Base-by-base conservation (phyloP, 2,888 invertebrate species). In the Aleiodes testaceus region DNA sequence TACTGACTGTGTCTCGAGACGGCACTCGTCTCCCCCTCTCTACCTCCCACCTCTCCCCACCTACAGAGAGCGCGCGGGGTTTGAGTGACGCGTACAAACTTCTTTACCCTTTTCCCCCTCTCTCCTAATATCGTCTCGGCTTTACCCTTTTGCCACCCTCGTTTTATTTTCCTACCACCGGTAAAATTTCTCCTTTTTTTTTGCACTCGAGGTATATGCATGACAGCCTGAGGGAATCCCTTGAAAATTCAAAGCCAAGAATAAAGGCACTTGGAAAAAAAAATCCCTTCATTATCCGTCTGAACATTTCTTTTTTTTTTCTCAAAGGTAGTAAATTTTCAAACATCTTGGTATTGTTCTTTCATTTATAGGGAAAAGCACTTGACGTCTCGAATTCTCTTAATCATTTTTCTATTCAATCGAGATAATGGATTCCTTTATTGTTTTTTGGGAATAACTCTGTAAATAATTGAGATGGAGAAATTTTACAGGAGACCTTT, bases 1-100 rank as follows among this genome's bases (percentile, higher is more conserved):
- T 22, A 63, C 63, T 63, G 45, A 45, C 63, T 63, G 63, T 47
- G 63, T 63, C 45, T 63, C 45, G 63, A 63, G 63, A 63, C 44
- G 26, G 63, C 11, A 63, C 72, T 63, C 77, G 75, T 67, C 75
- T 71, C 63, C 72, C 71, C 76, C 74, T 73, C 22, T 12, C 26
- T 75, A 68, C 74, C 73, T 72, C 75, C 70, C 79, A 79, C 77
- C 75, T 70, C 76, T 79, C 77, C 78, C 78, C 77, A 79, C 71
- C 80, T 75, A 36, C 36, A 36, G 9, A 36, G 36, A 6, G 36
- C 36, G 76, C 68, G 74, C 77, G 59, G 7, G 81, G 82, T 80
- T 84, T 85, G 85, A 85, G 82, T 85, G 86, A 85, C 84, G 84
- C 84, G 82, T 84, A 82, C 79, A 78, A 77, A 80, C 76, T 79